Base-by-base conservation (phyloP, 2,797 vertebrate species). In the Pseudochaenichthys georgianus region DNA sequence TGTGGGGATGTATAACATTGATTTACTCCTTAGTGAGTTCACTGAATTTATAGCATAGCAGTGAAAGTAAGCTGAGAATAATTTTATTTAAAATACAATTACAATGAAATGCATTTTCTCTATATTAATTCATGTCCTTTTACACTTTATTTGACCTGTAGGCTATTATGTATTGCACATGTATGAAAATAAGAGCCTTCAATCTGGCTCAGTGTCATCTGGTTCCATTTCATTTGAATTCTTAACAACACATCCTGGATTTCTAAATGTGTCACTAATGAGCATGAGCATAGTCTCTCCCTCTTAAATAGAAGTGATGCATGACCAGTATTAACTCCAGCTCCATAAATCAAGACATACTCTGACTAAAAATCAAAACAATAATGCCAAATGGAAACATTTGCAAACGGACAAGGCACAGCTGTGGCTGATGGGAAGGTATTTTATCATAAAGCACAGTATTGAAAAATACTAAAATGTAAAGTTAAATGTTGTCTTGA, bases 1-100 rank as follows among this genome's bases (percentile, higher is more conserved):
- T 70, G 58, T 17, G 31, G 31, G 64, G 60, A 55, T 82, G 80
- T 70, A 13, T 50, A 51, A 43, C 51, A 59, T 70, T 70, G 66
- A 75, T 54, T 58, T 70, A 69, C 64, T 68, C n/a, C 64, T 75
- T 75, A 72, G 41, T 53, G 31, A 23, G n/a, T 53, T 53, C 46
- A 70, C 16, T 61, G n/a, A 43, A 73, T 75, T 69, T 53, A 78
- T 60, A 52, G 60, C 48, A 71, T n/a, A 9, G 63, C 19, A 47
- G 65, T 38, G 16, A 61, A 16, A 70, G 45, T 38, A 64, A 72
- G 69, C 42, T 57, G 15, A 45, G 23, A 31, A 45, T 5, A 53
- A 62, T 34, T 21, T 64, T 46, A 19, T 3, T 9, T 41, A 5
- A 28, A 46, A 53, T 23, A 28, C 8, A 3, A 28, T 12, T 8